Conservation (phyloP, 1,140 invertebrate genomes). For the Drosophila funebris region DNA sequence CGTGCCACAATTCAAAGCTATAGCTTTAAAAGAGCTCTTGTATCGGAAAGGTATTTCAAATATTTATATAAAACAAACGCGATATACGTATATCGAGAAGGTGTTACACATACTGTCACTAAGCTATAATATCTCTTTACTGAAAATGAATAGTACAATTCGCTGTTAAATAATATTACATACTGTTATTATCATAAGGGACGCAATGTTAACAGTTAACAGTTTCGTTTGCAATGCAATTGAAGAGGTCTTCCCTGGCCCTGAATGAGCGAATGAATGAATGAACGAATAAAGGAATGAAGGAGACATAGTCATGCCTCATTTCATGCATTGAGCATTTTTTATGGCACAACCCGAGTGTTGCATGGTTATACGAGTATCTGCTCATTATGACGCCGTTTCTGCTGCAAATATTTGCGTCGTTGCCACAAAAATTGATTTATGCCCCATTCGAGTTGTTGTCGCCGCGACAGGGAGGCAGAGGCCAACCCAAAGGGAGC, state of each 20-base stretch:
- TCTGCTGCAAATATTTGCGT: slow-evolving; percentile 26
- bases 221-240: too few species aligned
- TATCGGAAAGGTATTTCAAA: too few species aligned
- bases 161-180: too few species aligned
- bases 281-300: background rate
- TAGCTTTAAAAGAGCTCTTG: too few species aligned
- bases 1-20: too few species aligned
- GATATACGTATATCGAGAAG: too few species aligned
- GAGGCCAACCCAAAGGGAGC: background rate
- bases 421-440: slow-evolving; percentile 68
- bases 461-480: slow-evolving; percentile 7
- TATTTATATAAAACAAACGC: too few species aligned
- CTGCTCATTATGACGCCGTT: slow-evolving; percentile 22
- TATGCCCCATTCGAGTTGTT: slow-evolving; percentile 59
- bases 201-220: too few species aligned
- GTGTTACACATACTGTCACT: too few species aligned
- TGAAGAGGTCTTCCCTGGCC: background rate
- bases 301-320: slow-evolving; percentile 7
- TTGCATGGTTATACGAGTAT: background rate
- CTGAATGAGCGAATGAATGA: slow-evolving; percentile 16
- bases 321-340: background rate
- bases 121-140: too few species aligned
- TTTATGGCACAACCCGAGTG: background rate
- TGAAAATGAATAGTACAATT: too few species aligned
- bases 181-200: too few species aligned